Evolutionary conservation across 2,797 vertebrate genomes (phyloP).

Genomic region (Oryzias dopingdopingensis): DNA sequence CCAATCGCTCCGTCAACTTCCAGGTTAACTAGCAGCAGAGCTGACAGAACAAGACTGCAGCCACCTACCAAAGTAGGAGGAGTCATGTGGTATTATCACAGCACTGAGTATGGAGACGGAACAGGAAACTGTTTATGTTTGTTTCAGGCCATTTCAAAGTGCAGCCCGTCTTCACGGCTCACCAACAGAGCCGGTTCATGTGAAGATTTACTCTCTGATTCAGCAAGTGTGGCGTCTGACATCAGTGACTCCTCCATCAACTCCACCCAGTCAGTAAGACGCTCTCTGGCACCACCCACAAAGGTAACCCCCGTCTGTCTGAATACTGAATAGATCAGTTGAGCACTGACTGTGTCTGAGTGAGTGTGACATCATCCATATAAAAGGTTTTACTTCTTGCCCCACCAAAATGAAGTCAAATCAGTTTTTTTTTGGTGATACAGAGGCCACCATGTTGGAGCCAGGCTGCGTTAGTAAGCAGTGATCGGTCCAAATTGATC

Average conservation of each 20-base stretch:
- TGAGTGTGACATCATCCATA: too few species aligned
- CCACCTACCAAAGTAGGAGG: slow-evolving; percentile 65
- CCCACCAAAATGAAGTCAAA: too few species aligned
- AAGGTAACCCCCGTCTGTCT: slow-evolving; percentile 72
- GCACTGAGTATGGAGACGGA: not conserved
- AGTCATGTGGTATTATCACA: not conserved
- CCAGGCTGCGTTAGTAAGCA: too few species aligned
- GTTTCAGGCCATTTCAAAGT: slow-evolving; percentile 54
- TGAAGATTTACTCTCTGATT: slow-evolving; percentile 78
- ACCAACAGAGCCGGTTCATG: slow-evolving; percentile 59
- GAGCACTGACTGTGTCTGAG: not conserved
- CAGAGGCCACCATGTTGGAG: too few species aligned
- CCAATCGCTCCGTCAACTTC: slow-evolving; percentile 34
- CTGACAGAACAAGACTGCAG: slow-evolving; percentile 56
- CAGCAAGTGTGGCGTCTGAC: slow-evolving; percentile 70
- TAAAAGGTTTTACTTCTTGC: too few species aligned
- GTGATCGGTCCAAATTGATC: too few species aligned
- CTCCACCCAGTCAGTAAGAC: slow-evolving; percentile 65
- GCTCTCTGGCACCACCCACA: slow-evolving; percentile 58
- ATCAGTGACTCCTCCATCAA: slow-evolving; percentile 64
- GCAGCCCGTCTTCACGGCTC: slow-evolving; percentile 47
- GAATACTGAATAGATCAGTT: not conserved
- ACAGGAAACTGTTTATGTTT: not conserved
- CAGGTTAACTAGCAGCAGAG: slow-evolving; percentile 32
- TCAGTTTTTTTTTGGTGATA: too few species aligned